Base-by-base conservation (phyloP, 2,888 invertebrate genomes). In the Spilarctia lutea region DNA sequence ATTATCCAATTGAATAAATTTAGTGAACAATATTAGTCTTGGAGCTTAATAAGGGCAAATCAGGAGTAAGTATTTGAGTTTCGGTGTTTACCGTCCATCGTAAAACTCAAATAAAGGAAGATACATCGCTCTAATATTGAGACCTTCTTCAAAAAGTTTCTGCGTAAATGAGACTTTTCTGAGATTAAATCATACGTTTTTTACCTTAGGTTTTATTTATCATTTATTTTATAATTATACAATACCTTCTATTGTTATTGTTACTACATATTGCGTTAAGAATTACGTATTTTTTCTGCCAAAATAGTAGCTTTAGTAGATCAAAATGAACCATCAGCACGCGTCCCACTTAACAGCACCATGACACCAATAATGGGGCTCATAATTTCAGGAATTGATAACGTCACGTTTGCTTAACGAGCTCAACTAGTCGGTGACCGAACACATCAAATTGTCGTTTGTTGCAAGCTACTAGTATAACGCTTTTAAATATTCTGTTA, bases 321-420 rank as follows among this genome's bases (percentile, higher is more conserved):
- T 65, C 71, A 71, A 65, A 75, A 73, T 68, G 73, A 68, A 74
- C 30, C 72, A 71, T 68, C 77, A 72, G 74, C 78, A 80, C 79
- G 76, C 83, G 86, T 85, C 81, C 89, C 85, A 91, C 90, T 91
- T 90, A 88, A 81, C 78, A 79, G 85, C 88, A 89, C 91, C 91
- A 90, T 94, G 93, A 93, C 93, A 94, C 90, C 89, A 94, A 93
- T 92, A 91, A 88, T 86, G 81, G 84, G 83, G 88, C 87, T 89
- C 91, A 94, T 93, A 91, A 94, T 93, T 94, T 94, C 91, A 90
- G 92, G 92, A 94, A 93, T 93, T 92, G 93, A 89, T 91, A 90
- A 90, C 91, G 91, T 90, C 91, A 90, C 88, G 87, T 85, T 77
- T 81, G 82, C 84, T 92, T 94, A 95, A 95, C 95, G 89, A 94